Percentiles rank a stretch among this genome's conserved stretches.
phyloP scores from a whole-genome alignment of 2,888 invertebrate species.

The Drosophila prostipennis region DNA sequence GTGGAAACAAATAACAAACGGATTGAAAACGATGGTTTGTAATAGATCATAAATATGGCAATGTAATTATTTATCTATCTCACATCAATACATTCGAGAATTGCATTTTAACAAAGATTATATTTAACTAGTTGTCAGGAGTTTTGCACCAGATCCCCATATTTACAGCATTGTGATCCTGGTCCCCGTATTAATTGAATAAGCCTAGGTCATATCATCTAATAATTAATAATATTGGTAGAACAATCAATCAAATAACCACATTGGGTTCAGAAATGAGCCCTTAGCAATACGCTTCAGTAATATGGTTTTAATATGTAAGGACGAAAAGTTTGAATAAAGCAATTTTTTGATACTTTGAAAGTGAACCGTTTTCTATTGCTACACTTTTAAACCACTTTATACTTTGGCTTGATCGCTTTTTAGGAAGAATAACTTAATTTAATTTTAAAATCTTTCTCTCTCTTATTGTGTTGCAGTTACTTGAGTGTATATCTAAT shows the following conservation, averaged over 20 bases:
- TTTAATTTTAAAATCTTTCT: background rate
- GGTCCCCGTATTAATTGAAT: slow-evolving; percentile 27
- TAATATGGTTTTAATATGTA: slow-evolving; percentile 37
- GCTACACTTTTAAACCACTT: background rate
- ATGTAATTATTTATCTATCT: slow-evolving; percentile 26
- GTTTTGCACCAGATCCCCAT: slow-evolving; percentile 28
- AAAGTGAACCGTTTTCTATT: slow-evolving; percentile 27
- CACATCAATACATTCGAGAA: slow-evolving; percentile 28
- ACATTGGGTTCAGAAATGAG: slow-evolving; percentile 23
- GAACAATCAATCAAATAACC: slow-evolving; percentile 13
- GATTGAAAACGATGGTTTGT: slow-evolving; percentile 82
- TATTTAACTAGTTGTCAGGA: slow-evolving; percentile 23
- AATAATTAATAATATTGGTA: slow-evolving; percentile 21
- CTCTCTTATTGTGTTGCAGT: background rate
- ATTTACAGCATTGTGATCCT: slow-evolving; percentile 38
- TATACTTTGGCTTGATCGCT: background rate
- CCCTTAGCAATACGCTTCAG: slow-evolving; percentile 26
- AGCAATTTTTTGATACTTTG: slow-evolving; percentile 40
- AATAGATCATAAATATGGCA: slow-evolving; percentile 16
- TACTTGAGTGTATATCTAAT: slow-evolving; percentile 23
- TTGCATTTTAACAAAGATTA: slow-evolving; percentile 31
- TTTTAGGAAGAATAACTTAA: background rate
- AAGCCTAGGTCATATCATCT: slow-evolving; percentile 35
- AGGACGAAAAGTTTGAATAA: slow-evolving; percentile 34
- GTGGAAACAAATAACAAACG: slow-evolving; percentile 71